Evolutionary conservation across 37 sponge, comb jelly and placozoan genomes (phyloP).

Genomic region (Geodia barretti): DNA sequence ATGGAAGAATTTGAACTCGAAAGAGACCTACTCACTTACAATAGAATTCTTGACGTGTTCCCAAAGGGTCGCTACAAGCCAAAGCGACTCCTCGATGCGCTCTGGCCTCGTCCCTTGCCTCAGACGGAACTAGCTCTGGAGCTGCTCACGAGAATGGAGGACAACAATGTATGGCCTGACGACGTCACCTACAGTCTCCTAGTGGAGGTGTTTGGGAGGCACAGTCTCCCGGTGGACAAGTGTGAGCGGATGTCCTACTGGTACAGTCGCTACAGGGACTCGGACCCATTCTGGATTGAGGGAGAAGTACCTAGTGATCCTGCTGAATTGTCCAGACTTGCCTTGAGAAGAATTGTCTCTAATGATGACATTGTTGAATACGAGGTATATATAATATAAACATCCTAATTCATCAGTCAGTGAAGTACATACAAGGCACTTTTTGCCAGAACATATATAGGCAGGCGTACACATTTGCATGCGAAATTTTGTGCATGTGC

Average conservation of each 20-base stretch:
- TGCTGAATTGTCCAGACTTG: constrained; percentile 49
- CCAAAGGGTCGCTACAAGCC: constrained; percentile 79
- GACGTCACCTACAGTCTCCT: constrained; percentile 65
- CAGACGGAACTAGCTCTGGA: constrained; percentile 85
- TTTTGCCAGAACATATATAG: neutral
- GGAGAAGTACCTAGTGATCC: constrained; percentile 44
- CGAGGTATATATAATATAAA: too few relatives aligned
- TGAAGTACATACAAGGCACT: neutral
- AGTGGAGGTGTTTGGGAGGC: constrained; percentile 69
- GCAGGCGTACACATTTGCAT: neutral
- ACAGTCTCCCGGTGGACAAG: constrained; percentile 84
- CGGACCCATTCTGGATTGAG: constrained; percentile 80
- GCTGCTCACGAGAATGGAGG: constrained; percentile 89
- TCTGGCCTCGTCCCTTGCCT: constrained; percentile 88
- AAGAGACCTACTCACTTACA: constrained; percentile 78
- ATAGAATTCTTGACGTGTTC: constrained; percentile 76
- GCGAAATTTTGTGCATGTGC: neutral
- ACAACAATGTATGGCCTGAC: constrained; percentile 81
- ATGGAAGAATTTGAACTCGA: constrained; percentile 85
- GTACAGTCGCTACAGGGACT: constrained; percentile 77
- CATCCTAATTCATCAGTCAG: neutral
- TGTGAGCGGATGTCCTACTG: constrained; percentile 82
- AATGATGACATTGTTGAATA: constrained; percentile 38
- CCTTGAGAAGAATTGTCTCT: constrained; percentile 52
- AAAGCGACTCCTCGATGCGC: constrained; percentile 72